Evolutionary conservation across 2,888 invertebrate genomes (phyloP).

Genomic region (Lysandra bellargus): DNA sequence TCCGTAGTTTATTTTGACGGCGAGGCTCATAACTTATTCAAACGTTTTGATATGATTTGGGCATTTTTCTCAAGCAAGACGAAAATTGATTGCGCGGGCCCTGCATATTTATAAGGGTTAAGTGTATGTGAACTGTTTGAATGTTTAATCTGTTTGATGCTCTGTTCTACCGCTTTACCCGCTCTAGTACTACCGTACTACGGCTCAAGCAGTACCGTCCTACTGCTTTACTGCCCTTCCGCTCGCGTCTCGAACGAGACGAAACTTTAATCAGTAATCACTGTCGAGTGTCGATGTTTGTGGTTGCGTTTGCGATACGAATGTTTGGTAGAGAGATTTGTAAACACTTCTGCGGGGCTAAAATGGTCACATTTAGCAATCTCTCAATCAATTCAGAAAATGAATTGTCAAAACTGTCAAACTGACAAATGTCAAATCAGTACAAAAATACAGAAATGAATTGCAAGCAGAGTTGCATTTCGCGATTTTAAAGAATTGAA

Average conservation of each 20-base stretch:
- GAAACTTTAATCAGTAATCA: not conserved
- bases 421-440: too few species aligned
- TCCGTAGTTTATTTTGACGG: constrained; percentile 6
- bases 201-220: not conserved
- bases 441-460: too few species aligned
- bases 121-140: constrained; percentile 77
- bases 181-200: not conserved
- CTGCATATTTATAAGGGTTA: constrained; percentile 79
- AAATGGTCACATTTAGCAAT: too few species aligned
- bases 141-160: constrained; percentile 76
- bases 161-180: not conserved
- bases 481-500: too few species aligned
- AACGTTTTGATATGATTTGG: constrained; percentile 65
- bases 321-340: not conserved
- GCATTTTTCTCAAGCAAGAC: constrained; percentile 63
- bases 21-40: constrained; percentile 62
- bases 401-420: too few species aligned
- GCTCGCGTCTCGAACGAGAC: not conserved
- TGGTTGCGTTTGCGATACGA: not conserved
- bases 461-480: too few species aligned
- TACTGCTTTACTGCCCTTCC: not conserved
- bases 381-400: too few species aligned
- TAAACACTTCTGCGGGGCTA: not conserved
- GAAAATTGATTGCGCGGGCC: constrained; percentile 75
- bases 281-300: not conserved